Evolutionary conservation across 2,797 vertebrate genomes (phyloP).

Genomic region (Rhabdophis nuchalis): DNA sequence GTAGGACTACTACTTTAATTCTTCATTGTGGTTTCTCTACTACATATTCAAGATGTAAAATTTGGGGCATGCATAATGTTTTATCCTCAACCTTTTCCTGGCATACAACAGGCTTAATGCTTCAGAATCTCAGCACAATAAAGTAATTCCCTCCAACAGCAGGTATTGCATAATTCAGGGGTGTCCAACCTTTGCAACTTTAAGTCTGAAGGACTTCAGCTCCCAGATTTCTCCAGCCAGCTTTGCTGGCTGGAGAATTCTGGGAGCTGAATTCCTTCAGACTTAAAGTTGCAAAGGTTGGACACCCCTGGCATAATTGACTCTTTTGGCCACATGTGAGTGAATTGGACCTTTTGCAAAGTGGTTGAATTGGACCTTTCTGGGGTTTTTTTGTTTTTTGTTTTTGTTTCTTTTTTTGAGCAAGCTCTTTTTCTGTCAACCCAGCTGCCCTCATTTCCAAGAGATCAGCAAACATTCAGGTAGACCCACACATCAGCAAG

Average conservation of each 20-base stretch:
- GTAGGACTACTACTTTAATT: neutral
- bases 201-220: no score
- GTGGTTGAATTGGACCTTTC: neutral
- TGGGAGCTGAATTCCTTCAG: no score
- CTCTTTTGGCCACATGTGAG: neutral
- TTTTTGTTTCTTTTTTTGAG: neutral
- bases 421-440: slow-evolving; percentile 12
- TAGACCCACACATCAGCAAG: slow-evolving; percentile 47
- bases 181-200: no score
- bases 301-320: no score
- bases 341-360: neutral
- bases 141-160: neutral
- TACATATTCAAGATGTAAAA: neutral
- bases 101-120: neutral
- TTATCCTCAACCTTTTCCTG: neutral
- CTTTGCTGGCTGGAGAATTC: no score
- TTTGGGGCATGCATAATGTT: neutral
- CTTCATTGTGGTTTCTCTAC: neutral
- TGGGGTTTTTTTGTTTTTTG: fast-evolving
- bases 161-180: neutral
- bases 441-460: slow-evolving; percentile 33
- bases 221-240: no score
- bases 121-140: neutral
- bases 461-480: slow-evolving; percentile 42
- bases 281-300: no score